These are phyloP conservation scores for Serrognathus titanus DNA, from an alignment of 2,888 invertebrate genomes.

Conservation along the genomic window DNA sequence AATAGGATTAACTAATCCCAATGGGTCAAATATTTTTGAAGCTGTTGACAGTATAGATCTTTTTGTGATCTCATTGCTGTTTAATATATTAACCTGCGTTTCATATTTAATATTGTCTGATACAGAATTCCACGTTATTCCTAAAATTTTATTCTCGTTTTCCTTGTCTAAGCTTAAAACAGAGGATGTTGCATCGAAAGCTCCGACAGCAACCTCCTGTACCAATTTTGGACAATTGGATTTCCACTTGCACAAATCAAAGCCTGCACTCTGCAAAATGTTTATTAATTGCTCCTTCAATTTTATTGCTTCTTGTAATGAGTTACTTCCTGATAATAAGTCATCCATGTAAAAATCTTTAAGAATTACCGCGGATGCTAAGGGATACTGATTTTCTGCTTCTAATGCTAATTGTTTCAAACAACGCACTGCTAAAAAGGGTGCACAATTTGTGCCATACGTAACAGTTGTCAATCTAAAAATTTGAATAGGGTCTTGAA, in stretches of 20 bases:
- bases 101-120: too few relatives aligned
- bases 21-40: too few relatives aligned
- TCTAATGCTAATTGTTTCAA: constrained; percentile 23
- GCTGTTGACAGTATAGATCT: too few relatives aligned
- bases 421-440: constrained; percentile 27
- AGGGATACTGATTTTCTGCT: constrained; percentile 17
- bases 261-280: constrained; percentile 10
- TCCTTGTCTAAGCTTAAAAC: too few relatives aligned
- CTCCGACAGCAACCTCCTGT: too few relatives aligned
- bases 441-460: constrained; percentile 25
- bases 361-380: constrained; percentile 11
- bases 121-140: too few relatives aligned
- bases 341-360: constrained; percentile 23
- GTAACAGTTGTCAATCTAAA: constrained; percentile 24
- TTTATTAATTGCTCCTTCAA: constrained; percentile 6
- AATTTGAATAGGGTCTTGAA: constrained; percentile 10
- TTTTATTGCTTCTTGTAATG: not conserved
- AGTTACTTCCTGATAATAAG: constrained; percentile 13
- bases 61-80: too few relatives aligned
- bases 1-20: too few relatives aligned
- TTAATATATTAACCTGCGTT: too few relatives aligned
- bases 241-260: not conserved
- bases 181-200: too few relatives aligned
- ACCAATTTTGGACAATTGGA: too few relatives aligned
- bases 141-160: too few relatives aligned